phyloP scores from a whole-genome alignment of 2,113 vertebrate species.

The Lasiurus borealis region DNA sequence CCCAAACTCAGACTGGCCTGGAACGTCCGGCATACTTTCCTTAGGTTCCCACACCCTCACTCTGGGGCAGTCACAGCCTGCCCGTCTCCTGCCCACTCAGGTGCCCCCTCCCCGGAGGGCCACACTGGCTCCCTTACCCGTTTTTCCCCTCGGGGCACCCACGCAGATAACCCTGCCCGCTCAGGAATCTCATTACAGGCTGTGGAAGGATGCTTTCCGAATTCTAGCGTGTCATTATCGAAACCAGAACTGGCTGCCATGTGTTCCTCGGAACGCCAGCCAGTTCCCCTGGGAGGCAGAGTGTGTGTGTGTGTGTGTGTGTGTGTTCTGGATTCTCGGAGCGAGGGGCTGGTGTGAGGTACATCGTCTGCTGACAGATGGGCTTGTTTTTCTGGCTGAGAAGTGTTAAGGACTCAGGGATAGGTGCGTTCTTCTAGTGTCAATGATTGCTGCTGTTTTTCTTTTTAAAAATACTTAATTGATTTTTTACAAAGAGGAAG shows the following conservation, averaged over 20 bases:
- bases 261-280: constrained; percentile 3
- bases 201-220: constrained; percentile 31
- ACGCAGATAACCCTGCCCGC: background rate
- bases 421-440: background rate
- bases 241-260: background rate
- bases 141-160: background rate
- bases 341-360: background rate
- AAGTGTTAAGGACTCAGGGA: background rate
- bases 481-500: too few relatives aligned
- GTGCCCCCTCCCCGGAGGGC: background rate
- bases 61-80: too few relatives aligned
- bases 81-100: background rate
- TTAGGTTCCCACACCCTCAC: too few relatives aligned
- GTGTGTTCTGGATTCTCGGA: constrained; percentile 37
- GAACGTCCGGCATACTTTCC: too few relatives aligned
- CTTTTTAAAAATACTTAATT: too few relatives aligned
- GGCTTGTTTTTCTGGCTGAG: background rate
- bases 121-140: background rate
- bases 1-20: too few relatives aligned
- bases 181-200: background rate
- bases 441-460: background rate
- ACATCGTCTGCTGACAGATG: background rate
- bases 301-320: background rate
- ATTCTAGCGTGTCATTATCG: constrained; percentile 25
- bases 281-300: background rate